Evolutionary conservation across 23 tunicate species (phyloP).

Genomic region (Ascidia mentula): DNA sequence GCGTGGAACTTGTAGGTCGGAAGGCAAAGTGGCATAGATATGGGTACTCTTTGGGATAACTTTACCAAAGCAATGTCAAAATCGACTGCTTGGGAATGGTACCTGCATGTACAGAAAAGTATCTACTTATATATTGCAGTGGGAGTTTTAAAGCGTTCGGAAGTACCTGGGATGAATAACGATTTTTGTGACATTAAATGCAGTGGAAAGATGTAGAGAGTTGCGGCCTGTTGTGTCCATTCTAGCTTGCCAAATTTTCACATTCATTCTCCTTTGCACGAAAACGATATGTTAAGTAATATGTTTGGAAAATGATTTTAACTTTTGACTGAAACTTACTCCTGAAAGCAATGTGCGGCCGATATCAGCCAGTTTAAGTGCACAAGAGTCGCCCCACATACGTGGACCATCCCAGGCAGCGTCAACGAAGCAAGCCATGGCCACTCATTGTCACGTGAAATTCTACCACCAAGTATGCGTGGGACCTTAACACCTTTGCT

Average conservation of each 20-base stretch:
- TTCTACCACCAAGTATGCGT: constrained; percentile 66
- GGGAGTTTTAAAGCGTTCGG: not conserved
- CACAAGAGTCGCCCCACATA: constrained; percentile 82
- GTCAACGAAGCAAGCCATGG: constrained; percentile 76
- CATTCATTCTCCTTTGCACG: constrained; percentile 43
- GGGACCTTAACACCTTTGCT: constrained; percentile 5
- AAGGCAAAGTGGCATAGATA: constrained; percentile 37
- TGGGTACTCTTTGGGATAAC: constrained; percentile 13
- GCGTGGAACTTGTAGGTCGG: constrained; percentile 27
- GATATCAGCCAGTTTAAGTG: constrained; percentile 67
- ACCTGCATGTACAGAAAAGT: too few relatives aligned
- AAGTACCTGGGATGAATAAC: constrained; percentile 57
- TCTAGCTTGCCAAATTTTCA: constrained; percentile 41
- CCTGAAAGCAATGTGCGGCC: constrained; percentile 91
- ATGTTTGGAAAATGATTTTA: too few relatives aligned
- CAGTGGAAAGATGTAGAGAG: not conserved
- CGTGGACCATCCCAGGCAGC: constrained; percentile 69
- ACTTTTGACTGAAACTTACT: constrained; percentile 31
- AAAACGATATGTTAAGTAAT: too few relatives aligned
- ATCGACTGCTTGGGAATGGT: constrained; percentile 62
- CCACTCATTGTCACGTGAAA: constrained; percentile 64
- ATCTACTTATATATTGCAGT: not conserved
- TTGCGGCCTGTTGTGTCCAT: not conserved
- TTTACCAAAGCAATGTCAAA: constrained; percentile 78
- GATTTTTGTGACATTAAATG: constrained; percentile 42